phyloP scores from a whole-genome alignment of 2,888 invertebrate genomes.

The Rambutsinella grinnellia region DNA sequence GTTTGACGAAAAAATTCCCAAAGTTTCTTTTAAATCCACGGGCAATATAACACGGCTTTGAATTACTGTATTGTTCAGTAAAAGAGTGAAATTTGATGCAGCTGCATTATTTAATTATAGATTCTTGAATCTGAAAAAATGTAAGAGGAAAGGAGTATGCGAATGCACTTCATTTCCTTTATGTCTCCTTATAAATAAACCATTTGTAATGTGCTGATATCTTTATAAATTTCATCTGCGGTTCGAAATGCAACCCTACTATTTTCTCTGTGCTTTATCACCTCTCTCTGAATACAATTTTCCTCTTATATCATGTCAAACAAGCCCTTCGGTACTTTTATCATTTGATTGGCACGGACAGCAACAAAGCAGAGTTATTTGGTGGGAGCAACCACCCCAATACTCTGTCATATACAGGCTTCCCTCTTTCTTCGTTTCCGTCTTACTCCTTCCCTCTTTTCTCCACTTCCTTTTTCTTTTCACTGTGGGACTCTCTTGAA shows the following conservation, averaged over 20 bases:
- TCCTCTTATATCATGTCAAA: constrained; percentile 41
- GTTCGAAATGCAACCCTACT: no score
- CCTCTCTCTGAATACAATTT: constrained; percentile 2
- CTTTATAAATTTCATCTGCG: no score
- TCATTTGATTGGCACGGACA: constrained; percentile 52
- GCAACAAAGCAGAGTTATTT: constrained; percentile 14
- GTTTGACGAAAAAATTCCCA: not conserved
- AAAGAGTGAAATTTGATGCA: no score
- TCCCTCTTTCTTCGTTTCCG: constrained; percentile 14
- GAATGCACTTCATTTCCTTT: not conserved
- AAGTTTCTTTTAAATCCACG: not conserved
- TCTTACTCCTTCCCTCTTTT: constrained; percentile 23
- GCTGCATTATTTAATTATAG: no score
- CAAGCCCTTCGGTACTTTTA: constrained; percentile 38
- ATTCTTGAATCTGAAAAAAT: no score
- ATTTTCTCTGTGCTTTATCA: no score
- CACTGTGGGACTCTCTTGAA: not conserved
- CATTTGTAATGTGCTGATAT: no score
- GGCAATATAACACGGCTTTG: not conserved
- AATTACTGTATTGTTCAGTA: not conserved
- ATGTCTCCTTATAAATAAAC: not conserved
- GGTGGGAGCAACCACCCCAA: constrained; percentile 5
- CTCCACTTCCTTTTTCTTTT: constrained; percentile 14
- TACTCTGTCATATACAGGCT: constrained; percentile 43
- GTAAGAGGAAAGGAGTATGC: no score